phyloP scores from a whole-genome alignment of 2,113 vertebrate genomes.

The Lamprotornis superbus region DNA sequence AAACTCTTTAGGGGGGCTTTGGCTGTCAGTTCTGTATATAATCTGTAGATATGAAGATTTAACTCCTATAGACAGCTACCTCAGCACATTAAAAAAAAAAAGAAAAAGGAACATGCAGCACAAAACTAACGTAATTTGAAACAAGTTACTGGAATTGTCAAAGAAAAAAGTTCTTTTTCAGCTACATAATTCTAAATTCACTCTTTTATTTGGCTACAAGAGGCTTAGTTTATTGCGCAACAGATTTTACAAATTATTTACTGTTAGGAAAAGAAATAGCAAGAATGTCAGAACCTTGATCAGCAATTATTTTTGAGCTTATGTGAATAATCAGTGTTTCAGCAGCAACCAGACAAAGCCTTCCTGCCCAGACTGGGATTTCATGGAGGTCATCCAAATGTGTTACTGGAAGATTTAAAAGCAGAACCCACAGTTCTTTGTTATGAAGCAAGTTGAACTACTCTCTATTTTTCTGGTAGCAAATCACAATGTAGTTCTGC shows the following conservation, averaged over 20 bases:
- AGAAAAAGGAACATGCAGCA: background rate
- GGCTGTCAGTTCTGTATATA: background rate
- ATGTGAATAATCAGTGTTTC: background rate
- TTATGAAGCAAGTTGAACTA: background rate
- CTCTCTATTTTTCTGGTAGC: background rate
- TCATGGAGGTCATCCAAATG: conserved; percentile 11
- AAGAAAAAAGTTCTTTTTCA: background rate
- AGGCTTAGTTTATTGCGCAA: background rate
- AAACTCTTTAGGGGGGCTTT: background rate
- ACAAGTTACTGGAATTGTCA: background rate
- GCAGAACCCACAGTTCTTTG: background rate
- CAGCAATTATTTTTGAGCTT: background rate
- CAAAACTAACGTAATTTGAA: background rate
- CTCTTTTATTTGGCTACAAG: background rate
- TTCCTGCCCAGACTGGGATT: background rate
- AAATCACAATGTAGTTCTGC: background rate
- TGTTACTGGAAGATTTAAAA: background rate
- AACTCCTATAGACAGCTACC: background rate
- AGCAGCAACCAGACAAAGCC: background rate
- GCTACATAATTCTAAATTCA: background rate
- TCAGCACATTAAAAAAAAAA: background rate
- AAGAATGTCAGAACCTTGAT: background rate
- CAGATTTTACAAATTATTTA: background rate
- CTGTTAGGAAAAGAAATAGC: background rate
- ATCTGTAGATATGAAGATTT: background rate